Evolutionary conservation across 1,140 invertebrate genomes (phyloP), one percentile per base, ranked within the genome.

Genomic region (Halyomorpha halys): DNA sequence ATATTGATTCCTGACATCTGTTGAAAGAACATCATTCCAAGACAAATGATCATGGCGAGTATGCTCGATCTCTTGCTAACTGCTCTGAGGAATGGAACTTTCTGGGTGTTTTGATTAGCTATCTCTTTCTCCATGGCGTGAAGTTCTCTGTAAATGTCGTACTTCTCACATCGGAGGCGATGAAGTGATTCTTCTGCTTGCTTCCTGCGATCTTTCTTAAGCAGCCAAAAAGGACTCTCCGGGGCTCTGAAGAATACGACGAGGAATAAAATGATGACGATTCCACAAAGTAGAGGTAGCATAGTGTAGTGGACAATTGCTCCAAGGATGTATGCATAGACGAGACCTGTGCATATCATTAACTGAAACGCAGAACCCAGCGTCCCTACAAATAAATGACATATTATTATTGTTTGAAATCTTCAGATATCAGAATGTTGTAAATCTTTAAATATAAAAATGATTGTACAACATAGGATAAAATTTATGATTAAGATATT

Each of bases 1-100:
- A 86, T 87, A 69, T 93, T 93, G 11, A 94, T 88, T 45, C 91
- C 89, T 62, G 84, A 86, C 44, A 93, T 74, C 72, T 94, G 90
- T 71, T 93, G 90, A 73, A 92, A 87, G 54, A 89, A 75, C 87
- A 94, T 90, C 3, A 94, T 76, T 9, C 83, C 83, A 67, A 88
- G 80, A 49, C 81, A 83, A 21, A 94, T 87, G 14, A 84, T 66
- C 16, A 91, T 71, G 3, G 83, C 86, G 72, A 84, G 89, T 14
- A 79, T 71, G 0, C 81, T 81, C 14, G 81, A 80, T 66, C 75
- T 80, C 59, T 80, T 79, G 1, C 73, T 76, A 5, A 87, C 76
- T 1, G 82, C 77, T 3, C 77, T 73, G 1, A 69, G 44, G 47
- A 86, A 79, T 1, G 84, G 81, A 1, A 78, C 73, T 34, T 82